Evolutionary conservation across 2,113 vertebrate species (phyloP).

Genomic region (Verasper variegatus): DNA sequence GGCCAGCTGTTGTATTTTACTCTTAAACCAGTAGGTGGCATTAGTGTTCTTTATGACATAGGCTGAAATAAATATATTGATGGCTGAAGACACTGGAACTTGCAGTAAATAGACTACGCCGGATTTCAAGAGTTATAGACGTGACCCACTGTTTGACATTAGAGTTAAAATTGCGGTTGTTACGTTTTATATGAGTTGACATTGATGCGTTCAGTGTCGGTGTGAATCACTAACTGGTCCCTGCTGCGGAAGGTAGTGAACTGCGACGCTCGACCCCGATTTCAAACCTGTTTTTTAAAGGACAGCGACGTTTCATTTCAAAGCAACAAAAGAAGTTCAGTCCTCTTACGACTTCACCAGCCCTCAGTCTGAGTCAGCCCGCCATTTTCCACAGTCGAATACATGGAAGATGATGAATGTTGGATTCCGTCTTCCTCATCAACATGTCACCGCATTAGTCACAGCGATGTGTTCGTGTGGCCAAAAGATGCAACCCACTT

Average conservation of each 20-base stretch:
- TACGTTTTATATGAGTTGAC: not conserved
- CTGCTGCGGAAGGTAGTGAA: too few relatives aligned
- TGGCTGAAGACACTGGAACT: not conserved
- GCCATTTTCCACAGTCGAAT: too few relatives aligned
- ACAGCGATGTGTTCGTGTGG: not conserved
- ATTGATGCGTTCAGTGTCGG: not conserved
- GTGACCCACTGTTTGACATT: not conserved
- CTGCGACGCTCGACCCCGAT: not conserved
- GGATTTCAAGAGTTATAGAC: not conserved
- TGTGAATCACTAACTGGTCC: not conserved
- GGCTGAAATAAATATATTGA: not conserved
- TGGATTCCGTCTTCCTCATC: not conserved
- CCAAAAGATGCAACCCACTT: not conserved
- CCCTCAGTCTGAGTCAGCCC: too few relatives aligned
- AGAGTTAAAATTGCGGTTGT: not conserved
- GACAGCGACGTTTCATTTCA: not conserved
- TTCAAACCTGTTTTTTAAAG: not conserved
- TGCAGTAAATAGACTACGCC: not conserved
- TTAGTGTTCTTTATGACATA: conserved; percentile 59
- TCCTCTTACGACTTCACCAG: not conserved
- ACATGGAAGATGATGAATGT: not conserved
- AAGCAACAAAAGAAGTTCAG: not conserved
- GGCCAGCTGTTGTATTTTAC: not conserved
- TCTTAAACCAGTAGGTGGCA: conserved; percentile 76
- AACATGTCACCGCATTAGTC: not conserved